Percentiles rank a stretch among this genome's conserved stretches.
Evolutionary conservation across 2,113 vertebrate genomes (phyloP).

Genomic region (Bungarus multicinctus): DNA sequence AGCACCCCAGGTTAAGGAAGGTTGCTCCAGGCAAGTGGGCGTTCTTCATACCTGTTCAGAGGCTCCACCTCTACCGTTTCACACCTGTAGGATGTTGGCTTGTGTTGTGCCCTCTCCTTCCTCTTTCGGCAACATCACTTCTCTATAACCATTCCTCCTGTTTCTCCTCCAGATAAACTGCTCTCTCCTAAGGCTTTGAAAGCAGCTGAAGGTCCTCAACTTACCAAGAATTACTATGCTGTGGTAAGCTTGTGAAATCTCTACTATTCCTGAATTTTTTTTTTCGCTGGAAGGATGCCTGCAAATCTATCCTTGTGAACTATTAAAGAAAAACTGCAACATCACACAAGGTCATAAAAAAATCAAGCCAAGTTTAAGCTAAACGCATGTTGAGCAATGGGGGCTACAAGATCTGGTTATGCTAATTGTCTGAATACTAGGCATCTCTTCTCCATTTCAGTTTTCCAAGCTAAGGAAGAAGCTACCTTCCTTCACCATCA

Average conservation of each 20-base stretch:
- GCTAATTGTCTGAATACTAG: neutral
- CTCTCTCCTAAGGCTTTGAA: slow-evolving; percentile 89
- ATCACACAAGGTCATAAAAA: neutral
- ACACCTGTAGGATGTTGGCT: neutral
- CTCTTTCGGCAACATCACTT: neutral
- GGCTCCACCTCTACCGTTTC: neutral
- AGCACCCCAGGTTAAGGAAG: neutral
- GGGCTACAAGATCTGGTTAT: neutral
- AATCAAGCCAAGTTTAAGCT: neutral
- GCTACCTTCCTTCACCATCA: neutral
- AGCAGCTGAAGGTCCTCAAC: slow-evolving; percentile 78
- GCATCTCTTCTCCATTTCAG: neutral
- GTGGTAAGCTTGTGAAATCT: slow-evolving; percentile 80
- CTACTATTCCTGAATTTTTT: neutral
- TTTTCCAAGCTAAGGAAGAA: neutral
- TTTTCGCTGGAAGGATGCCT: neutral
- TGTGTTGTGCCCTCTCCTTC: neutral
- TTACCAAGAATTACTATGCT: slow-evolving; percentile 97
- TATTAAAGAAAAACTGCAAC: neutral
- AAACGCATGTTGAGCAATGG: neutral
- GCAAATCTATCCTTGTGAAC: neutral
- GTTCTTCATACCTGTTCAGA: neutral
- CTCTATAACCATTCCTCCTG: slow-evolving; percentile 24
- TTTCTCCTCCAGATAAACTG: slow-evolving; percentile 82
- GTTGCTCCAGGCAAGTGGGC: neutral